Evolutionary conservation across 2,113 vertebrate species (phyloP).

Genomic region (Hystrix cristata): DNA sequence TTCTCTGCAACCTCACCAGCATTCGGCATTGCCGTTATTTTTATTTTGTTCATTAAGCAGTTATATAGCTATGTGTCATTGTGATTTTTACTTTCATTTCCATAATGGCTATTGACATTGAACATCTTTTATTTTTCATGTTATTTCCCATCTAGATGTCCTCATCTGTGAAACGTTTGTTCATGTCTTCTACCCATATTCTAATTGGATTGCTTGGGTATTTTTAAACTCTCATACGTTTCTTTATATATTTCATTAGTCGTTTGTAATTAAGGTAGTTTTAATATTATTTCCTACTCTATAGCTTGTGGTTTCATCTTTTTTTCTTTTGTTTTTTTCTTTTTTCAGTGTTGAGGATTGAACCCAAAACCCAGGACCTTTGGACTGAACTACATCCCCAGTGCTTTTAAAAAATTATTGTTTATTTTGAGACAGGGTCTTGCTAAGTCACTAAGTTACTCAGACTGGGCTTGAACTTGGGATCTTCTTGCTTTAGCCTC

Average conservation of each 20-base stretch:
- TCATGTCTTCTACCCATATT: neutral
- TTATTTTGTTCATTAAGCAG: neutral
- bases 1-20: neutral
- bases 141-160: neutral
- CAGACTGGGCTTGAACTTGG: neutral
- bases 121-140: neutral
- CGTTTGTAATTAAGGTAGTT: neutral
- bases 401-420: neutral
- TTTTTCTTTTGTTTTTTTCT: no score
- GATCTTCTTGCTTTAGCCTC: neutral
- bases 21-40: neutral
- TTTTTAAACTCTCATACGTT: neutral
- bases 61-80: neutral
- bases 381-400: neutral
- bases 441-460: neutral
- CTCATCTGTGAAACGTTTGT: neutral
- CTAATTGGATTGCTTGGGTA: neutral
- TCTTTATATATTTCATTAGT: no score
- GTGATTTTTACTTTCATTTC: neutral
- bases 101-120: neutral
- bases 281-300: neutral
- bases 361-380: no score
- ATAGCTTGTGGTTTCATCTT: neutral
- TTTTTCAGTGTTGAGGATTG: no score
- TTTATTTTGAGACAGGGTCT: neutral